Base-by-base conservation (phyloP, 2,888 invertebrate species). In the Drosophila kanekoi region DNA sequence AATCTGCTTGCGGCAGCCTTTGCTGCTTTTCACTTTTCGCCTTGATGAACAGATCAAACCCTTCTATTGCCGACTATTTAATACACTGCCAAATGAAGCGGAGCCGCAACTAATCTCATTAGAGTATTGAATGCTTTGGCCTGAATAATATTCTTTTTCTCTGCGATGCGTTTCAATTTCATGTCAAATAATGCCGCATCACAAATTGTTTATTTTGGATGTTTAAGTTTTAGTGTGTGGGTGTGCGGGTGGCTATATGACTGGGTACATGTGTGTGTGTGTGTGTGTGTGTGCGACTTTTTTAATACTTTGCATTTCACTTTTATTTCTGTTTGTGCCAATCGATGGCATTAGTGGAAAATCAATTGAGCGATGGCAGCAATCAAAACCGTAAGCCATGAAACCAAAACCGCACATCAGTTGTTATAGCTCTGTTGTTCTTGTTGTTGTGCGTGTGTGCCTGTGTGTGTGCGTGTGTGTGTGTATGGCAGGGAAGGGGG, bases 341-440 rank as follows among this genome's bases (percentile, higher is more conserved):
- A 81, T 81, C 81, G 81, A 86, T 73, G 75, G 83, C 83, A 83
- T 83, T 83, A 83, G 83, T 82, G 88, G 83, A 77, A 88, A 84
- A 85, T 88, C 88, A 86, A 84, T 84, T 84, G 83, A 84, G 86
- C 88, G 83, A 86, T 88, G 88, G 70, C 83, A 86, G 84, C 87
- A 84, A 86, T 84, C 88, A 83, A 87, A 84, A 80, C 75, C 86
- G 76, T 82, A 86, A 83, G 83, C 88, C 86, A 86, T 73, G 83
- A 86, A 82, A 84, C 80, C 88, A 79, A 82, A 84, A 84, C 89
- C 84, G 78, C 75, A 86, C 77, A 74, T 88, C 78, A 78, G 72
- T 78, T 78, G 62, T 63, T 62, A 57, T 63, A 37, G 56, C 41
- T 44, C 11, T 32, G 54, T 13, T 23, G 23, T 23, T 23, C 5